These are phyloP conservation scores for Eumerus sabulonum DNA, from an alignment of 2,888 invertebrate species.

Conservation along the genomic window DNA sequence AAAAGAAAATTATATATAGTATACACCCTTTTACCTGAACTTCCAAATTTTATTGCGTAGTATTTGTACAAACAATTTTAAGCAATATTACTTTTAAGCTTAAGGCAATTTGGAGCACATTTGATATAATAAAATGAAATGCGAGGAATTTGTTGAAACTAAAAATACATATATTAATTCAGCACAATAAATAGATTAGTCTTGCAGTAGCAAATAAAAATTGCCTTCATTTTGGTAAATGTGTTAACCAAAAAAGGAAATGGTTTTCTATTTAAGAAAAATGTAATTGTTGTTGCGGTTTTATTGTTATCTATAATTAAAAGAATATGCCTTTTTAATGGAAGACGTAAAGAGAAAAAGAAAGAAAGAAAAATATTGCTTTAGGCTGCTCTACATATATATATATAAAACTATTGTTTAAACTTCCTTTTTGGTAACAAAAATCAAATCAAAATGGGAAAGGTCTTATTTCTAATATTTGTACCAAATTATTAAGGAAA, in stretches of 20 bases:
- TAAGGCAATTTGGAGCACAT: not conserved
- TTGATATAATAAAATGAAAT: not conserved
- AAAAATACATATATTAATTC: slow-evolving; percentile 9
- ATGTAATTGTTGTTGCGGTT: slow-evolving; percentile 29
- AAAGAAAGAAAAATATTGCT: not conserved
- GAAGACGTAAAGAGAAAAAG: not conserved
- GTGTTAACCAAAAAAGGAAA: not conserved
- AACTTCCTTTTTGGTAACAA: slow-evolving; percentile 34
- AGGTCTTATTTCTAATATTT: slow-evolving; percentile 20
- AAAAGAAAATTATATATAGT: no score
- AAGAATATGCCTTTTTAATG: slow-evolving; percentile 48
- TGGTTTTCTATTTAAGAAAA: slow-evolving; percentile 5
- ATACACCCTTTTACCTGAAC: slow-evolving; percentile 15
- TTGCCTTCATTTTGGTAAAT: slow-evolving; percentile 25
- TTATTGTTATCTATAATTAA: not conserved
- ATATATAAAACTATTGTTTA: slow-evolving; percentile 11
- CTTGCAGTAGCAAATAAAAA: slow-evolving; percentile 4
- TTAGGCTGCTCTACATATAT: slow-evolving; percentile 28
- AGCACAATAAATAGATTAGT: slow-evolving; percentile 43
- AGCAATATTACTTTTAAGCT: slow-evolving; percentile 41
- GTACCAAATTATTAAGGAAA: slow-evolving; percentile 11
- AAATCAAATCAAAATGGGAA: slow-evolving; percentile 25
- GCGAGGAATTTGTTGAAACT: slow-evolving; percentile 17
- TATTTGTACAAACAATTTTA: slow-evolving; percentile 30
- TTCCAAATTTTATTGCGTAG: slow-evolving; percentile 60